These are phyloP conservation scores for Schizotus pectinicornis DNA, from an alignment of 2,888 invertebrate genomes.

Conservation along the genomic window DNA sequence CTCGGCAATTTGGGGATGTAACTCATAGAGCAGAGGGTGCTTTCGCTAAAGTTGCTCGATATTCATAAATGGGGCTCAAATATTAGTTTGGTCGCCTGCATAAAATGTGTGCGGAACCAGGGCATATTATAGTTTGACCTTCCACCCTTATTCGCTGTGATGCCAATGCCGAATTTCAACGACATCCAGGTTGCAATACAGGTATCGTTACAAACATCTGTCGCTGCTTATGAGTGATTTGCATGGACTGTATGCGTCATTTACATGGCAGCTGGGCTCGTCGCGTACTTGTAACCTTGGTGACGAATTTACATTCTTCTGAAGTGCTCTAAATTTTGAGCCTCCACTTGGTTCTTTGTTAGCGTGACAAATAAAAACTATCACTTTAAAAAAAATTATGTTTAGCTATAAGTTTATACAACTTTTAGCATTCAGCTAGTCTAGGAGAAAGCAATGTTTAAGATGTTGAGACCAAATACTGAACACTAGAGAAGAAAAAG, in stretches of 20 bases:
- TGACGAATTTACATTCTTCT: too few relatives aligned
- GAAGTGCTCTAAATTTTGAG: too few relatives aligned
- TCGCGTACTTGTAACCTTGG: too few relatives aligned
- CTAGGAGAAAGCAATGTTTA: too few relatives aligned
- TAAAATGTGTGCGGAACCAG: neutral
- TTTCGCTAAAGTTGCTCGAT: slow-evolving; percentile 14
- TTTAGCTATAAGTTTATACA: too few relatives aligned
- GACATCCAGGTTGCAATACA: slow-evolving; percentile 26
- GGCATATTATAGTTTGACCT: slow-evolving; percentile 16
- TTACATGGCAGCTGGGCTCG: slow-evolving; percentile 28
- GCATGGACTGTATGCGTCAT: slow-evolving; percentile 46
- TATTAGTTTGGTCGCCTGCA: slow-evolving; percentile 2
- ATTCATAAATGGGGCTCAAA: slow-evolving; percentile 17
- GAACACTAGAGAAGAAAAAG: too few relatives aligned
- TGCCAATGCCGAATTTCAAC: slow-evolving; percentile 12
- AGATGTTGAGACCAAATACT: too few relatives aligned
- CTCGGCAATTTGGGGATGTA: slow-evolving; percentile 15
- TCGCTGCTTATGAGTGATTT: slow-evolving; percentile 43
- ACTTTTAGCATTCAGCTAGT: too few relatives aligned
- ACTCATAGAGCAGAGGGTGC: slow-evolving; percentile 8
- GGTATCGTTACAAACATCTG: slow-evolving; percentile 46
- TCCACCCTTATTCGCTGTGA: slow-evolving; percentile 6
- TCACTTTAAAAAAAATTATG: too few relatives aligned
- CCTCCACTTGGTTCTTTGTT: too few relatives aligned
- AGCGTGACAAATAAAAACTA: too few relatives aligned